Percentiles rank a stretch among this genome's conserved stretches.
Evolutionary conservation across 2,888 invertebrate genomes (phyloP).

Genomic region (Heliconius ismenius): DNA sequence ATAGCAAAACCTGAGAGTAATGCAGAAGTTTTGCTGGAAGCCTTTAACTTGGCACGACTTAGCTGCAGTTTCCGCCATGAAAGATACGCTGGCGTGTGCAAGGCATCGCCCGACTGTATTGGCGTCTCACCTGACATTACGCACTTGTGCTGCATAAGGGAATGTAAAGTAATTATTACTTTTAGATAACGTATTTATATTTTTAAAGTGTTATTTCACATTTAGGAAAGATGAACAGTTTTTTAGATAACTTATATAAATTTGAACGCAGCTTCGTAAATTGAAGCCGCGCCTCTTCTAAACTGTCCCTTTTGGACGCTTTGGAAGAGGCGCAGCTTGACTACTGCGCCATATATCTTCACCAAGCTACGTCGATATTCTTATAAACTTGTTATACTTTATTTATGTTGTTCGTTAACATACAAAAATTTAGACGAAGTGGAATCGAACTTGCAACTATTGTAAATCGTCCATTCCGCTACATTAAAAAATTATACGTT

Average conservation of each 20-base stretch:
- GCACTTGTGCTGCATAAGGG: constrained; percentile 64
- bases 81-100: constrained; percentile 91
- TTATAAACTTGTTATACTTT: not conserved
- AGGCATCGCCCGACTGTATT: constrained; percentile 88
- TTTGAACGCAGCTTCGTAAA: too few species aligned
- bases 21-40: constrained; percentile 98
- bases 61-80: constrained; percentile 96
- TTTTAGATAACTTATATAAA: too few species aligned
- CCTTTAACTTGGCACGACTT: constrained; percentile 98
- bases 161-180: constrained; percentile 22
- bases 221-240: not conserved
- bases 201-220: not conserved
- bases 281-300: too few species aligned
- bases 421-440: too few species aligned
- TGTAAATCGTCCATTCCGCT: too few species aligned
- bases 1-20: constrained; percentile 98
- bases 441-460: too few species aligned
- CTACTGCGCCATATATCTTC: not conserved
- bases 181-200: not conserved
- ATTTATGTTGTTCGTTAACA: not conserved
- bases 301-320: too few species aligned
- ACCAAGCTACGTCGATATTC: not conserved
- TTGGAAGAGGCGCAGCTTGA: not conserved
- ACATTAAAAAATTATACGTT: too few species aligned
- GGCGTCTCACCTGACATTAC: constrained; percentile 81